Base-by-base conservation (phyloP, 2,888 invertebrate species). In the Diogma glabrata region DNA sequence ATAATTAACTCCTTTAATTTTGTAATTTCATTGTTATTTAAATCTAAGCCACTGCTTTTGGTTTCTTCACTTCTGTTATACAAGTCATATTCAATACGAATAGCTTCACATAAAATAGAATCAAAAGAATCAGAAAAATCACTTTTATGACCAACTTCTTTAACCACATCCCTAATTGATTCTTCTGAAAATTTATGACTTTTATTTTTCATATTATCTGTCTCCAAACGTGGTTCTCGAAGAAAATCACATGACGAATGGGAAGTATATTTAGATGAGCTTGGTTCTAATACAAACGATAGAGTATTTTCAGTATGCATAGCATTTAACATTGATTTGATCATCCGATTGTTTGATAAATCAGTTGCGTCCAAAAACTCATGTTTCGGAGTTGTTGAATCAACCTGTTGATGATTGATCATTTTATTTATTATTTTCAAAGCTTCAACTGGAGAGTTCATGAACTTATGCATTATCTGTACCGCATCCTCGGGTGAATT, bases 1-100 rank as follows among this genome's bases (percentile, higher is more conserved):
- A 87, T 78, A 54, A 90, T 83, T 47, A 92, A 67, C 67, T 92
- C 92, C 59, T 86, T 85, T 49, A 92, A 67, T 67, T 89, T 90
- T 33, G 85, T 83, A 58, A 82, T 75, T 65, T 92, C 91, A n/a
- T 86, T 82, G 58, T 81, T 81, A 63, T 82, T 84, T 40, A 85
- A 68, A 58, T 80, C 79, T 36, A 78, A 60, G 30, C 58, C 61
- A 8, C 56, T 55, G 17, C 19, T 19, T 12, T 33, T 19, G 19
- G 22, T 20, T 19, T 48, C 19, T 4, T 36, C 43, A 10, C 17
- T 10, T 7, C 20, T 72, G 67, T 84, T 83, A 62, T 85, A 86
- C 0, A 84, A 79, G 60, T 86, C 86, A 64, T 84, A 90, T 68
- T 91, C 90, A 53, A 90, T 70, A 60, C 87, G 87, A 56, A 90